These are phyloP conservation scores for Glyptemys insculpta DNA, from an alignment of 2,797 vertebrate genomes.

Conservation along the genomic window DNA sequence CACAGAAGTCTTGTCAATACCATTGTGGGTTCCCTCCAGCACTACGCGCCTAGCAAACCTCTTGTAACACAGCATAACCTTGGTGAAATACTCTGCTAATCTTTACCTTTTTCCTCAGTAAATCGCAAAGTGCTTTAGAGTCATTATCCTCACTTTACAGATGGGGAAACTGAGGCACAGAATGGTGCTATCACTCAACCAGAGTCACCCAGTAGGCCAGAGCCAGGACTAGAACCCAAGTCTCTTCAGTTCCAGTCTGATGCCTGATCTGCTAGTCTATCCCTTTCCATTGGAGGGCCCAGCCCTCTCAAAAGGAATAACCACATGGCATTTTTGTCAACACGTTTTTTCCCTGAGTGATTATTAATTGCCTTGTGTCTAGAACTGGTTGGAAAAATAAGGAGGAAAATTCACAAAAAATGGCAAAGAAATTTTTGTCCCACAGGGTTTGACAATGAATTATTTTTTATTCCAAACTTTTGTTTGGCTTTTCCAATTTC, in stretches of 20 bases:
- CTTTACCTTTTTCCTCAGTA: neutral
- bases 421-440: neutral
- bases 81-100: neutral
- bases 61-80: neutral
- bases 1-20: neutral
- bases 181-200: neutral
- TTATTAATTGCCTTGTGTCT: neutral
- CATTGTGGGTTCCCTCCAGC: neutral
- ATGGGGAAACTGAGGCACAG: neutral
- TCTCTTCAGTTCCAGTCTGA: neutral
- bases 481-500: neutral
- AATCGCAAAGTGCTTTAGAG: neutral
- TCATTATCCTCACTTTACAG: neutral
- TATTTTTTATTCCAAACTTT: neutral
- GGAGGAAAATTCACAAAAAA: neutral
- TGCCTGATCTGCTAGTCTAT: neutral
- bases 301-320: neutral
- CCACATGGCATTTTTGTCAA: neutral
- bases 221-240: neutral
- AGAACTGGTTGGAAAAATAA: neutral
- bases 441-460: neutral
- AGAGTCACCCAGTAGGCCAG: neutral
- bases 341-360: neutral
- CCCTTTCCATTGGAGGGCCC: neutral
- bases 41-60: neutral